phyloP scores from a whole-genome alignment of 1,140 invertebrate genomes.

The Aethina tumida region DNA sequence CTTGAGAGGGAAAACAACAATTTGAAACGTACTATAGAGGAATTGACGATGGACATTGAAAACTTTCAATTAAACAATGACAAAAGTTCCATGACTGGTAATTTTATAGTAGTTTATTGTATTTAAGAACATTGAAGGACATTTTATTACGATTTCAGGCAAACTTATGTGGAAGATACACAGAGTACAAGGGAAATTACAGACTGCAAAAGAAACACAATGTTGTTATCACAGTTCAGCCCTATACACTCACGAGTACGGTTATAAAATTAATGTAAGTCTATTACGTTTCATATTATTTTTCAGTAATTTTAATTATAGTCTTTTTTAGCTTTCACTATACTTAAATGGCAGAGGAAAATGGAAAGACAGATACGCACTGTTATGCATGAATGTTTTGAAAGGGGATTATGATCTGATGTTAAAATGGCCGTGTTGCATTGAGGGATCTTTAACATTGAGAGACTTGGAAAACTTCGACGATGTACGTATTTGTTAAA shows the following conservation, averaged over 20 bases:
- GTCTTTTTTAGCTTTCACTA: conserved; percentile 45
- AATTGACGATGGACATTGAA: conserved; percentile 26
- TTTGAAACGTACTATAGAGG: conserved; percentile 22
- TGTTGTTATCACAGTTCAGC: conserved; percentile 50
- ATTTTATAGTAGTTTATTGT: too few species aligned
- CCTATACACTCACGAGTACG: conserved; percentile 56
- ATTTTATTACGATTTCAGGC: too few species aligned
- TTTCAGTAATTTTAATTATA: neutral
- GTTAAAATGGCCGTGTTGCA: conserved; percentile 56
- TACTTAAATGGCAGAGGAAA: conserved; percentile 60
- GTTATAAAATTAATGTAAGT: conserved; percentile 58
- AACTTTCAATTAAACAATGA: too few species aligned
- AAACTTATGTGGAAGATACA: conserved; percentile 25
- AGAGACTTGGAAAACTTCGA: conserved; percentile 40
- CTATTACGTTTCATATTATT: conserved; percentile 3
- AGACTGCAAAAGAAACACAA: conserved; percentile 51
- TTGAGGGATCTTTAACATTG: conserved; percentile 49
- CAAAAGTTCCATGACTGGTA: too few species aligned
- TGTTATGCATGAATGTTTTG: conserved; percentile 52
- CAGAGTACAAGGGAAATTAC: conserved; percentile 3
- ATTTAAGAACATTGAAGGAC: too few species aligned
- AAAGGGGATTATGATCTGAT: conserved; percentile 58
- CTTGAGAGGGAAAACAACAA: conserved; percentile 20
- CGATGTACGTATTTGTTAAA: conserved; percentile 19
- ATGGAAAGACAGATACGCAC: conserved; percentile 59